Percentiles rank a stretch among this genome's conserved stretches.
Evolutionary conservation across 1,140 invertebrate species (phyloP).

Genomic region (Danaus plexippus): DNA sequence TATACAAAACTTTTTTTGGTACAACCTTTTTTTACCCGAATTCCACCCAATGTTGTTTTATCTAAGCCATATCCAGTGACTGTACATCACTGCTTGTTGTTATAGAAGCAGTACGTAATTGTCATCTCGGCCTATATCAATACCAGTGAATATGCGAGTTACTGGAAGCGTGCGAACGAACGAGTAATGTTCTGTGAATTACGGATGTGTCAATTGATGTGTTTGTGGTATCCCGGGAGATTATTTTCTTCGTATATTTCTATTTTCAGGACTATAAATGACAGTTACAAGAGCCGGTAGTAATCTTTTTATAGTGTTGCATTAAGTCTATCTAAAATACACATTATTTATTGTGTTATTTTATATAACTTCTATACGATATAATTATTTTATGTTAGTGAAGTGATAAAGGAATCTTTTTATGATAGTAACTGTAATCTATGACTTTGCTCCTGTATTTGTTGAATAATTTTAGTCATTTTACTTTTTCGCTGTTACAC

Average conservation of each 20-base stretch:
- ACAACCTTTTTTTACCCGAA: too few relatives aligned
- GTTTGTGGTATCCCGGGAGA: neutral
- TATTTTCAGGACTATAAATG: constrained; percentile 1
- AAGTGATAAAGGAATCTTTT: too few relatives aligned
- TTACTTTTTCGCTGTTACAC: too few relatives aligned
- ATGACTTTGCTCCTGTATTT: too few relatives aligned
- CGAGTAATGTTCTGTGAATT: constrained; percentile 15
- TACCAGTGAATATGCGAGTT: constrained; percentile 40
- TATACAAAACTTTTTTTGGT: too few relatives aligned
- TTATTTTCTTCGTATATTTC: constrained; percentile 3
- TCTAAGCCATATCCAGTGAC: constrained; percentile 17
- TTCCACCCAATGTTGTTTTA: too few relatives aligned
- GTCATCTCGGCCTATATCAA: constrained; percentile 47
- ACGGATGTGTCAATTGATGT: constrained; percentile 14
- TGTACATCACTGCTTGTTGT: constrained; percentile 11
- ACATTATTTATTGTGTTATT: neutral
- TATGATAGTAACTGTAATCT: too few relatives aligned
- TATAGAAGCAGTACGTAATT: constrained; percentile 33
- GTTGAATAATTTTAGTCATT: too few relatives aligned
- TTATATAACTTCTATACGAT: neutral
- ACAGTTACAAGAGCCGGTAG: neutral
- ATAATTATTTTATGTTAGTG: neutral
- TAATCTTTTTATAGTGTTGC: too few relatives aligned
- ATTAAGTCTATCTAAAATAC: constrained; percentile 2
- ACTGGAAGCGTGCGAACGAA: constrained; percentile 6